Percentiles rank a stretch among this genome's conserved stretches.
Evolutionary conservation across 2,113 vertebrate genomes (phyloP).

Genomic region (Paracanthobrama guichenoti): DNA sequence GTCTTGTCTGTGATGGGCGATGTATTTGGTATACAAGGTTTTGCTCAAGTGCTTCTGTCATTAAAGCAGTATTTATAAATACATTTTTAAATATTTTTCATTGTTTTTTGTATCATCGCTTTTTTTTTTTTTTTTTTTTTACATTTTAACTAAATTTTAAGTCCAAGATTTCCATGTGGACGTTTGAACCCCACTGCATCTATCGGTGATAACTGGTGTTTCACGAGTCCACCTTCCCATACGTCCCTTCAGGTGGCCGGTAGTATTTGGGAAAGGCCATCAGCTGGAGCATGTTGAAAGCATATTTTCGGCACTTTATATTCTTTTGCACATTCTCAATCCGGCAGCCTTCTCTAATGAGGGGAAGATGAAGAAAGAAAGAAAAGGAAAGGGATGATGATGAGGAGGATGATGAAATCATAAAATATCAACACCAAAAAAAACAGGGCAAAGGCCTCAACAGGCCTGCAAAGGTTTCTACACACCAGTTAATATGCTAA

Average conservation of each 20-base stretch:
- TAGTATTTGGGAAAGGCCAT: conserved; percentile 98
- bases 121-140: not conserved
- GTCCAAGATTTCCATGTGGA: not conserved
- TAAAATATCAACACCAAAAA: not conserved
- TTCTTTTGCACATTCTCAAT: conserved; percentile 99
- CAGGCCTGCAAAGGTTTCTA: no score
- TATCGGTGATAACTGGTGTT: not conserved
- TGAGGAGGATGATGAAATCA: not conserved
- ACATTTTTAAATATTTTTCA: not conserved
- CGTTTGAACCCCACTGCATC: not conserved
- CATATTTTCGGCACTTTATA: conserved; percentile 97
- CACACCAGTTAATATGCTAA: not conserved
- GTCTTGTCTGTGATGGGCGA: no score
- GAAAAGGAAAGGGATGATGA: conserved; percentile 46
- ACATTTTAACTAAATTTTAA: not conserved
- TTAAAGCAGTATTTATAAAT: not conserved
- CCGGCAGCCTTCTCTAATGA: conserved; percentile 97
- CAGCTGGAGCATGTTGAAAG: conserved; percentile 99
- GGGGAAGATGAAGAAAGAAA: conserved; percentile 53
- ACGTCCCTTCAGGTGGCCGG: conserved; percentile 96
- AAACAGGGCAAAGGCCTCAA: not conserved
- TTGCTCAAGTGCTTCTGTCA: not conserved
- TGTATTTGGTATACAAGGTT: not conserved
- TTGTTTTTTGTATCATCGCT: not conserved
- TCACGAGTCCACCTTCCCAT: conserved; percentile 95